Percentiles rank a stretch among this genome's conserved stretches.
Conservation (phyloP, 2,888 invertebrate species). For the Thymelicus sylvestris region DNA sequence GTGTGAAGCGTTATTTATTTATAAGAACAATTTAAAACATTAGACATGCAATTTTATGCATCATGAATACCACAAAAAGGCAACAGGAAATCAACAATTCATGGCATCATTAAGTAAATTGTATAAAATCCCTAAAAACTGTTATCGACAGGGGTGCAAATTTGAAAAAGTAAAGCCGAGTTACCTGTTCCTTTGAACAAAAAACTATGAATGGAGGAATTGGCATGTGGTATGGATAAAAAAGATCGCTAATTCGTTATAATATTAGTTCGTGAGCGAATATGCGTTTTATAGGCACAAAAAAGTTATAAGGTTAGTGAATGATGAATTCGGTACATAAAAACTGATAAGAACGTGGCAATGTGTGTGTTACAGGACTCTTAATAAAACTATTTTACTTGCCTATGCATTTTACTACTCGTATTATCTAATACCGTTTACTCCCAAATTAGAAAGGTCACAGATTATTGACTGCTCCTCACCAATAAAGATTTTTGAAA, state of each 20-base stretch:
- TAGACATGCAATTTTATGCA: conserved; percentile 4
- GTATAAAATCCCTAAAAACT: conserved; percentile 68
- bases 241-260: conserved; percentile 65
- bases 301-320: conserved; percentile 23
- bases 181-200: conserved; percentile 44
- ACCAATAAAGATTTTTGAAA: no score
- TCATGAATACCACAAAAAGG: conserved; percentile 46
- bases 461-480: no score
- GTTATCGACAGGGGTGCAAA: conserved; percentile 69
- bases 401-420: no score
- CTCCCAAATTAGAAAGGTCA: no score
- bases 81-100: conserved; percentile 66
- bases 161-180: conserved; percentile 56
- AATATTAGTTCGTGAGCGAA: conserved; percentile 56
- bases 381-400: no score
- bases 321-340: background rate
- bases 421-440: no score
- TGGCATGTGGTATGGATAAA: conserved; percentile 65
- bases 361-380: no score
- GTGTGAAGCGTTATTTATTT: no score
- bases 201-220: conserved; percentile 66
- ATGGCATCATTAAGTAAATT: conserved; percentile 72
- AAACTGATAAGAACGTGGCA: background rate
- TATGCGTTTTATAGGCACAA: conserved; percentile 38
- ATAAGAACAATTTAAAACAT: background rate